Base-by-base conservation (phyloP, 1,140 invertebrate genomes). In the Drosophila kohkoa region DNA sequence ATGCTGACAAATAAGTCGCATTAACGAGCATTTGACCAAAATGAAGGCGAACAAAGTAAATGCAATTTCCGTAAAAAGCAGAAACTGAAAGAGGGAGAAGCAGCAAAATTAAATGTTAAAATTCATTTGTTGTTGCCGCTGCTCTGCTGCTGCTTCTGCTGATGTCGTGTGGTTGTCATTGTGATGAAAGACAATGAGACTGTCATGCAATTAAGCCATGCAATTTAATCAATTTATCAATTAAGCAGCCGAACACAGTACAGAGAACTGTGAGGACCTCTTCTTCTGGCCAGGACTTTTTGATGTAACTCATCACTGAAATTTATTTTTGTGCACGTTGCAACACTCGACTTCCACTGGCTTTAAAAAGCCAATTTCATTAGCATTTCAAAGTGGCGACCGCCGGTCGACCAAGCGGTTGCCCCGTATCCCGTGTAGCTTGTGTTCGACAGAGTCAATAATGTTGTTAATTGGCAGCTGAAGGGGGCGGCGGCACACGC, bases 161-260 rank as follows among this genome's bases (percentile, higher is more conserved):
- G 20, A 25, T 32, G 41, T 64, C 74, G 55, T 67, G 68, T 48
- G 74, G 74, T 58, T 65, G 51, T 43, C 32, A 59, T 35, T 52
- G 67, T 54, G 52, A 75, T 58, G 54, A 65, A 65, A 69, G 73
- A 76, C 68, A 76, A 65, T 64, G 57, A 13, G 38, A 66, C 32
- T 71, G 75, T 62, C 72, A 43, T 81, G 78, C 78, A 89, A 85
- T 89, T 89, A 88, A 83, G 86, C 57, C 75, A 68, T 72, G 82
- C 79, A 89, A 90, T 89, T 89, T 90, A 85, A 89, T 89, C 85
- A 89, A 89, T 89, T 89, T 90, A 89, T 81, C 85, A 89, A 89
- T 89, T 86, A 89, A 81, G 81, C 69, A 65, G 41, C 64, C 38
- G 49, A 62, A 32, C 28, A 49, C 35, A 32, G 30, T 6, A 32